These are phyloP conservation scores for Marmota monax DNA, from an alignment of 2,113 vertebrate genomes.

Conservation along the genomic window DNA sequence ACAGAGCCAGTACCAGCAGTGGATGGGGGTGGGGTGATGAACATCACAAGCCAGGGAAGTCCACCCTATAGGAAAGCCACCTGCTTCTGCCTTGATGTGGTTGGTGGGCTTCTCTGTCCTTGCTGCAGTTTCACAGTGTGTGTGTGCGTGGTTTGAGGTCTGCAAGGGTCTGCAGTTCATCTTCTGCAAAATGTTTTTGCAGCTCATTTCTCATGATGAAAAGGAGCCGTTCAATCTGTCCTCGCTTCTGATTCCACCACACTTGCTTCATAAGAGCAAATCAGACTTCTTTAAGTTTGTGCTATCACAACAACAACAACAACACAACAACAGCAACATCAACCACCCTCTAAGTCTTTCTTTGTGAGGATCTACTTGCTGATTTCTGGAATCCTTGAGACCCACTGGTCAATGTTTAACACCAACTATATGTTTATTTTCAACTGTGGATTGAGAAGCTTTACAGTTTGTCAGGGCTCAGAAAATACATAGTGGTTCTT, in stretches of 20 bases:
- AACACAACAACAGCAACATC: neutral
- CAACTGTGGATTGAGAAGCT: conserved; percentile 65
- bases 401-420: conserved; percentile 69
- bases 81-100: neutral
- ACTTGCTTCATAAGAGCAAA: neutral
- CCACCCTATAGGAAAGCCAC: rapidly evolving
- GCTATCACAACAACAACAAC: neutral
- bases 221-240: neutral
- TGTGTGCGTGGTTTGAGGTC: neutral
- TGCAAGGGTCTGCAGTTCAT: rapidly evolving
- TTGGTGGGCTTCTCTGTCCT: neutral
- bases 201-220: neutral
- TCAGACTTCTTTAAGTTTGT: neutral
- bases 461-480: conserved; percentile 9
- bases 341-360: neutral
- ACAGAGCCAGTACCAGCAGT: neutral
- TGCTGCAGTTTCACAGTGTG: neutral
- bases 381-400: conserved; percentile 38
- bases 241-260: neutral
- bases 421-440: conserved; percentile 64
- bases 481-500: conserved; percentile 51
- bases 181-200: neutral
- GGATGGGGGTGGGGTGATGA: neutral
- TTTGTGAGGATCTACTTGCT: neutral
- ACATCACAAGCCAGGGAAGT: rapidly evolving